Conservation (phyloP, 2,888 invertebrate genomes). For the Eugnorisma glareosa region DNA sequence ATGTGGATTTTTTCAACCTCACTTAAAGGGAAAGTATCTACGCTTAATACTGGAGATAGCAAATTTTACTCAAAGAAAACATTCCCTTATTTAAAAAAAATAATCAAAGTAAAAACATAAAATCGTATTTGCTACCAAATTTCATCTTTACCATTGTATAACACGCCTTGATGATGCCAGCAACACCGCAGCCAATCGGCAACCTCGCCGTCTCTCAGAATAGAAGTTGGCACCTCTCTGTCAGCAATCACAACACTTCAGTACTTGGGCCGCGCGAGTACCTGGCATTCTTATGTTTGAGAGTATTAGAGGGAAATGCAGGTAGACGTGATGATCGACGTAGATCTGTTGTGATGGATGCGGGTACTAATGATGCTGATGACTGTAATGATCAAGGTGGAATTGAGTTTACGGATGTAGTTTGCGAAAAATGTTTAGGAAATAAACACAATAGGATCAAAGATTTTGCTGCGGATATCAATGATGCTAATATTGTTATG, state of each 20-base stretch:
- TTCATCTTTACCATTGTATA: slow-evolving; percentile 36
- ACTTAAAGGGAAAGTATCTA: no score
- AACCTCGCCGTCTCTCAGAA: slow-evolving; percentile 60
- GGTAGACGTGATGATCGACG: slow-evolving; percentile 28
- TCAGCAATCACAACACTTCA: slow-evolving; percentile 70
- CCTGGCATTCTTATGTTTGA: slow-evolving; percentile 53
- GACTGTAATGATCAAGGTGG: background rate
- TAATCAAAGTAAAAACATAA: slow-evolving; percentile 14
- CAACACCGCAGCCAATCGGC: slow-evolving; percentile 46
- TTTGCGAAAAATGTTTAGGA: background rate
- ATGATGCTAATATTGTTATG: background rate
- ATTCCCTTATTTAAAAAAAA: no score
- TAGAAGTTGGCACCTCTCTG: slow-evolving; percentile 71
- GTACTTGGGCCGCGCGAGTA: slow-evolving; percentile 30
- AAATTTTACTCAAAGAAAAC: no score
- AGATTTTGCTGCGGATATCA: background rate
- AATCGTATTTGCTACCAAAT: background rate
- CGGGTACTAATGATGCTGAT: slow-evolving; percentile 1
- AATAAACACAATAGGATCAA: background rate
- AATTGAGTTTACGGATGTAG: slow-evolving; percentile 7
- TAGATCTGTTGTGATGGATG: slow-evolving; percentile 24
- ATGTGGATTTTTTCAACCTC: no score
- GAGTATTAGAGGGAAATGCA: slow-evolving; percentile 42
- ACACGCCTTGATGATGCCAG: slow-evolving; percentile 40
- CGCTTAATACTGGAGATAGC: no score